phyloP scores from a whole-genome alignment of 2,888 invertebrate genomes.

The Papilio protenor region DNA sequence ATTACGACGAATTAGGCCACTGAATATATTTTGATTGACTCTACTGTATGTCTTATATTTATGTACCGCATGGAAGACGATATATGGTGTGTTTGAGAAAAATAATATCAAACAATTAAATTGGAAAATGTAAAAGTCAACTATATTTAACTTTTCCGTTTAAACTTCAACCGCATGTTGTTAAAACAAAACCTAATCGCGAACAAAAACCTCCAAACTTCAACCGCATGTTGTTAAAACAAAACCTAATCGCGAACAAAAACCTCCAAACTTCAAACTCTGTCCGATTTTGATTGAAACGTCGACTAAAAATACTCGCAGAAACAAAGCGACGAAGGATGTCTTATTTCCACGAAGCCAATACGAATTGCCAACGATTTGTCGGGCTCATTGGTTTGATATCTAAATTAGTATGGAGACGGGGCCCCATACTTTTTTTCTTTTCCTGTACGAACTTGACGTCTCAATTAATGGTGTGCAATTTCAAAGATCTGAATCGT shows the following conservation, averaged over 20 bases:
- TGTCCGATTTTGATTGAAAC: conserved; percentile 58
- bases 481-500: conserved; percentile 76
- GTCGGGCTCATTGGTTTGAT: conserved; percentile 78
- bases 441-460: conserved; percentile 69
- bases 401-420: conserved; percentile 82
- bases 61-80: neutral
- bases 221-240: conserved; percentile 51
- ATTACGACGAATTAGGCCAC: neutral
- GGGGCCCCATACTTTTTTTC: conserved; percentile 64
- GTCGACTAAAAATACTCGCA: conserved; percentile 53
- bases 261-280: conserved; percentile 61
- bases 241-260: conserved; percentile 64
- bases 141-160: neutral
- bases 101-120: neutral
- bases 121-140: neutral
- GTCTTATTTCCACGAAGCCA: conserved; percentile 72
- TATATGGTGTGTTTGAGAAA: neutral
- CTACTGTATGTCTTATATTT: too few relatives aligned
- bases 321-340: conserved; percentile 55
- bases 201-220: conserved; percentile 66
- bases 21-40: too few relatives aligned
- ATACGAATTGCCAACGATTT: conserved; percentile 75
- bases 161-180: conserved; percentile 34
- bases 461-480: conserved; percentile 79
- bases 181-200: conserved; percentile 61